Conservation (phyloP, 2,888 invertebrate genomes). For the Spisula subtruncata region DNA sequence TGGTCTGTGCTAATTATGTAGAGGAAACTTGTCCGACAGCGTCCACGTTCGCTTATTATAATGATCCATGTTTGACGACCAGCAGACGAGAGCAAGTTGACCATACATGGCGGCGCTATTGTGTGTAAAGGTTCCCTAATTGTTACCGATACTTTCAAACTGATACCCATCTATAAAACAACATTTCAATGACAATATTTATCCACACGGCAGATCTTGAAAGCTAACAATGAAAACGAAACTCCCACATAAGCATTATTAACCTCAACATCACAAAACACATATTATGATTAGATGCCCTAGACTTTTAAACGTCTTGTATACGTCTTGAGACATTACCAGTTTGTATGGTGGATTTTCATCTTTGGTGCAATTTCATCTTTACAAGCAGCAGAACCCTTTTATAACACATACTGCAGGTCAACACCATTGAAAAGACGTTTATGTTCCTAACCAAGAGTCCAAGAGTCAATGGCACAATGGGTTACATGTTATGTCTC, state of each 20-base stretch:
- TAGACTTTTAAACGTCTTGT: too few relatives aligned
- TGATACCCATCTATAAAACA: neutral
- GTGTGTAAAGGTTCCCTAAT: neutral
- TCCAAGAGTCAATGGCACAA: too few relatives aligned
- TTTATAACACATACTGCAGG: too few relatives aligned
- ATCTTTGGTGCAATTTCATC: too few relatives aligned
- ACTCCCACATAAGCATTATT: neutral
- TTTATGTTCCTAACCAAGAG: too few relatives aligned
- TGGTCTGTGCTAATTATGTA: conserved; percentile 60
- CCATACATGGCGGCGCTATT: neutral
- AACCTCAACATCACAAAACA: too few relatives aligned
- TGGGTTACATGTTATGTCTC: too few relatives aligned
- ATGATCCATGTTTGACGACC: conserved; percentile 13
- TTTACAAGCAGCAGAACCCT: too few relatives aligned
- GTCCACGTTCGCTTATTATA: conserved; percentile 30
- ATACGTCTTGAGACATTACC: too few relatives aligned
- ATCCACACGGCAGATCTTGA: neutral
- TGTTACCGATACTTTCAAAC: neutral
- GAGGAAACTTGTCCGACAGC: conserved; percentile 58
- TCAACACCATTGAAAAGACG: too few relatives aligned
- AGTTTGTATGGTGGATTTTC: too few relatives aligned
- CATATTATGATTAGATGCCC: too few relatives aligned
- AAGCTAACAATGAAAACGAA: neutral
- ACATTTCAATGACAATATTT: conserved; percentile 14
- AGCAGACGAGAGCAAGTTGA: conserved; percentile 7